Evolutionary conservation across 1,140 invertebrate genomes (phyloP).

Genomic region (Drosophila kohkoa): DNA sequence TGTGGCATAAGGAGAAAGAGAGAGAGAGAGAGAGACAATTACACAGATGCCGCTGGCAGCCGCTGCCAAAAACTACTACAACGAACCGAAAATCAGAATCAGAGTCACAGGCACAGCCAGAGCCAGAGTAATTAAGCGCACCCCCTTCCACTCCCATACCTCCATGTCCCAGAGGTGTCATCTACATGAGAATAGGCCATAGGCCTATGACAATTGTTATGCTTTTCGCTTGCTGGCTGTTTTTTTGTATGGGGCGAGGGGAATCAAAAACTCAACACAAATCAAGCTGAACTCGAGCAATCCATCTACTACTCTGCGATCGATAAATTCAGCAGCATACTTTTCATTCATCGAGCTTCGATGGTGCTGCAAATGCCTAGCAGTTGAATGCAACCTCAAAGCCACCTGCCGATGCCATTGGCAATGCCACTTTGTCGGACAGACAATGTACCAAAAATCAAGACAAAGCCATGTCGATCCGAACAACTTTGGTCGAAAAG

Average conservation of each 20-base stretch:
- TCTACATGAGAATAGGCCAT: neutral
- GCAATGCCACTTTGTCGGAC: constrained; percentile 27
- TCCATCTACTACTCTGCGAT: neutral
- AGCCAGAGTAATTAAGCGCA: constrained; percentile 35
- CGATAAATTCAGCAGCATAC: constrained; percentile 23
- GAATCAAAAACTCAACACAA: constrained; percentile 16
- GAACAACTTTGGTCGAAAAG: neutral
- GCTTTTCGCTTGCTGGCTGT: neutral
- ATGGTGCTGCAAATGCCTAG: neutral
- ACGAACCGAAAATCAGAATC: neutral
- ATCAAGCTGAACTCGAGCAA: neutral
- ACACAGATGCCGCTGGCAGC: constrained; percentile 17
- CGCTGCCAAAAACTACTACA: constrained; percentile 8
- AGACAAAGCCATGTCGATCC: constrained; percentile 32
- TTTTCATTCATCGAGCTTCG: constrained; percentile 27
- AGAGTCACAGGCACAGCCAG: neutral
- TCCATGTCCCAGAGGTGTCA: constrained; percentile 5
- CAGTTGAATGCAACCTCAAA: constrained; percentile 29
- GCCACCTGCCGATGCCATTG: constrained; percentile 3
- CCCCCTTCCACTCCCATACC: neutral
- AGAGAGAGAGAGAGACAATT: constrained; percentile 2
- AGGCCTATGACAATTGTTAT: constrained; percentile 23
- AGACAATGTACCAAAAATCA: constrained; percentile 4
- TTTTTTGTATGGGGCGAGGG: no score
- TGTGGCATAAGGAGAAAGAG: constrained; percentile 5